Percentiles rank a stretch among this genome's conserved stretches.
Conservation (phyloP, 2,888 invertebrate species). For the Leucania comma region DNA sequence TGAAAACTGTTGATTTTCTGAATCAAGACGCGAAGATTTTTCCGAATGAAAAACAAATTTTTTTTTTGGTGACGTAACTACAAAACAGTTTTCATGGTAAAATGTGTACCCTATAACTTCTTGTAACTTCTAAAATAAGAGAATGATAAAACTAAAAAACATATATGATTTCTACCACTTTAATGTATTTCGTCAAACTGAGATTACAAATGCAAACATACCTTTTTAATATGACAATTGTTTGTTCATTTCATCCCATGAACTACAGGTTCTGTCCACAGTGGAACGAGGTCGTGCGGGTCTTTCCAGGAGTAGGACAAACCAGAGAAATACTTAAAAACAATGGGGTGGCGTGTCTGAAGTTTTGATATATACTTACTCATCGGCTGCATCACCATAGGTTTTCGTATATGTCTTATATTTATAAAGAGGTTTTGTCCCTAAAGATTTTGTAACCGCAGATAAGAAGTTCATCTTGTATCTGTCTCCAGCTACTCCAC, state of each 20-base stretch:
- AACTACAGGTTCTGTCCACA: neutral
- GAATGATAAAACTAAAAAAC: too few species aligned
- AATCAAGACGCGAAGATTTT: too few species aligned
- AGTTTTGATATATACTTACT: slow-evolving; percentile 67
- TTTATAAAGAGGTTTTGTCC: slow-evolving; percentile 74
- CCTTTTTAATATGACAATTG: too few species aligned
- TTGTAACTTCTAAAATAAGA: too few species aligned
- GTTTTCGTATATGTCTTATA: slow-evolving; percentile 76
- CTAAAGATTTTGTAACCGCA: slow-evolving; percentile 75
- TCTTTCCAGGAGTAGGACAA: neutral
- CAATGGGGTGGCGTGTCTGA: neutral
- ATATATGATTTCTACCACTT: too few species aligned
- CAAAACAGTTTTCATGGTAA: too few species aligned
- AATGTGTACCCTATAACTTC: too few species aligned
- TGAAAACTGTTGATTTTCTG: too few species aligned
- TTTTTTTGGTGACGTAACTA: too few species aligned
- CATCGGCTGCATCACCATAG: slow-evolving; percentile 76
- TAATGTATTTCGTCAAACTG: too few species aligned
- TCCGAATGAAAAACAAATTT: too few species aligned
- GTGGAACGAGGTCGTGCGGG: too few species aligned
- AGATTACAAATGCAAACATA: neutral
- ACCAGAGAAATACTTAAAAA: neutral
- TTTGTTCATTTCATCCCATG: neutral
- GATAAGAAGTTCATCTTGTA: slow-evolving; percentile 76
- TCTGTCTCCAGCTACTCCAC: slow-evolving; percentile 78